Percentiles rank a stretch among this genome's conserved stretches.
Conservation (phyloP, 2,113 vertebrate genomes). For the Cyanistes caeruleus region DNA sequence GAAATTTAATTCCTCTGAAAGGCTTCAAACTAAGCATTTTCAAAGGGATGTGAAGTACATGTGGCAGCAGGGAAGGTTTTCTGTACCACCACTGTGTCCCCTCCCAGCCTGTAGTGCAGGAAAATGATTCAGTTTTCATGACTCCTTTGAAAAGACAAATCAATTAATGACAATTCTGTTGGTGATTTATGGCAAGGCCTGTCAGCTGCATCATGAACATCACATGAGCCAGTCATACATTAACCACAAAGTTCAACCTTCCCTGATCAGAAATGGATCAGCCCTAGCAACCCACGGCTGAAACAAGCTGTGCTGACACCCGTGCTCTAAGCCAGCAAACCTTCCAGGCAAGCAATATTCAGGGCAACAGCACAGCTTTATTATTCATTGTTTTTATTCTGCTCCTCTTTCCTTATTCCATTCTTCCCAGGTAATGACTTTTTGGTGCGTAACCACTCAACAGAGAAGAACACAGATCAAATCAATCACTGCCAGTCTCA, state of each 20-base stretch:
- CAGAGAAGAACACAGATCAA: neutral
- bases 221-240: neutral
- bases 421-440: conserved; percentile 6
- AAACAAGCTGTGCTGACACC: neutral
- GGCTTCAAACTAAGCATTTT: neutral
- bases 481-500: neutral
- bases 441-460: neutral
- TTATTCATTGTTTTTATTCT: neutral
- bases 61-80: neutral
- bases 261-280: neutral
- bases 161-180: neutral
- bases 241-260: neutral
- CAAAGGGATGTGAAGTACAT: neutral
- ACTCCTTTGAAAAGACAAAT: neutral
- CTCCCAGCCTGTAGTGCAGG: neutral
- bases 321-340: neutral
- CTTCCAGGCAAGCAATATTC: neutral
- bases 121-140: neutral
- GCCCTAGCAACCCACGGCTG: neutral
- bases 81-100: neutral
- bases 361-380: neutral
- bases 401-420: neutral
- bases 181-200: neutral
- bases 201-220: neutral
- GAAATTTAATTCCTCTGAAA: neutral